Conservation (phyloP, 2,113 vertebrate species). For the Henicopernis longicauda region DNA sequence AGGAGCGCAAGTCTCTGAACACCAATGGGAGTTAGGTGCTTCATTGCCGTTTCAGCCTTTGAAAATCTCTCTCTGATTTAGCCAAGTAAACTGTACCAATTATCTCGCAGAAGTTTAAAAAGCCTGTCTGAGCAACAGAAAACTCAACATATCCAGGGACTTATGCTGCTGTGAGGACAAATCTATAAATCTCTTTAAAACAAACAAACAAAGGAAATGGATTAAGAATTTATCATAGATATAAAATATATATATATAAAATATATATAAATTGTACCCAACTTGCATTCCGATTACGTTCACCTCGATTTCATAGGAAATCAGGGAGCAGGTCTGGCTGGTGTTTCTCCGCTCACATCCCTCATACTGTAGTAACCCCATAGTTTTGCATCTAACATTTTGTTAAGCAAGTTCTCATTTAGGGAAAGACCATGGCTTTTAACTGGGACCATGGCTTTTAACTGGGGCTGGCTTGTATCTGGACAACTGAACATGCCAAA, state of each 20-base stretch:
- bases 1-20: neutral
- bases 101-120: neutral
- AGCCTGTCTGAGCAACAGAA: neutral
- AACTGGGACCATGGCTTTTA: neutral
- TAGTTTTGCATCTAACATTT: neutral
- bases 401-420: neutral
- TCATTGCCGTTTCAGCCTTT: neutral
- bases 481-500: neutral
- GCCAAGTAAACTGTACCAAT: neutral
- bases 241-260: neutral
- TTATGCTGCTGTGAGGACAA: neutral
- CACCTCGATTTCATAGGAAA: neutral
- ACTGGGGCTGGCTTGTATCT: neutral
- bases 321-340: neutral
- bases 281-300: neutral
- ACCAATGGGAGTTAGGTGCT: neutral
- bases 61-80: constrained; percentile 9
- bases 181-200: neutral
- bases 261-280: neutral
- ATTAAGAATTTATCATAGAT: neutral
- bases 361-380: neutral
- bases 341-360: neutral
- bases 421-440: neutral
- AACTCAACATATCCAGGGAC: neutral
- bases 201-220: neutral